Percentiles rank a stretch among this genome's conserved stretches.
Evolutionary conservation across 2,888 invertebrate genomes (phyloP).

Genomic region (Pycnomerus fuliginosus): DNA sequence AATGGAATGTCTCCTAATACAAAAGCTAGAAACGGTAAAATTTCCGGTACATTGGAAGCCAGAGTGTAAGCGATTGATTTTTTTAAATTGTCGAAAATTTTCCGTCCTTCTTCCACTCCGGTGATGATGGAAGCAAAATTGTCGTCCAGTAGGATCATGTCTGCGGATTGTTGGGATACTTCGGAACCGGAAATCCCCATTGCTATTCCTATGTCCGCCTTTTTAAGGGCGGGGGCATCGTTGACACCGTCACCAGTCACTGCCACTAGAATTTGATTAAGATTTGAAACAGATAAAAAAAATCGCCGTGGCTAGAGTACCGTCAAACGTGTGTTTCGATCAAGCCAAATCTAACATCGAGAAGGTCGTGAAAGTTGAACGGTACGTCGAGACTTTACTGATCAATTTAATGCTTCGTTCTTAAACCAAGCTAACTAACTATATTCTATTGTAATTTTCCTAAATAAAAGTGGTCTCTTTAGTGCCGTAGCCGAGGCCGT

Average conservation of each 20-base stretch:
- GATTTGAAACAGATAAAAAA: no score
- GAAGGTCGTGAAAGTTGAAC: no score
- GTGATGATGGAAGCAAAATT: conserved; percentile 86
- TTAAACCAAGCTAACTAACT: no score
- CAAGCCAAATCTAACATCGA: no score
- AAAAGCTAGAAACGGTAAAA: conserved; percentile 76
- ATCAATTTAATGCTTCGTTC: no score
- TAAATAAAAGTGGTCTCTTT: no score
- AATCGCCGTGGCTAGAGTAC: no score
- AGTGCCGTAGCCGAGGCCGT: no score
- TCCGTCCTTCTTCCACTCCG: conserved; percentile 80
- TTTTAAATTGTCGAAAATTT: conserved; percentile 83
- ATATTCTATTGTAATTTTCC: no score
- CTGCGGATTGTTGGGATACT: conserved; percentile 84
- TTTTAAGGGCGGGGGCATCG: conserved; percentile 81
- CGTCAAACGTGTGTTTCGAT: no score
- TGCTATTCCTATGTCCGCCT: conserved; percentile 79
- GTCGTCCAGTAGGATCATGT: conserved; percentile 85
- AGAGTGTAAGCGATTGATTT: conserved; percentile 83
- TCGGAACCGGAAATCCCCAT: conserved; percentile 80
- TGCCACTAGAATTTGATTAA: no score
- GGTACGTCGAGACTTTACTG: no score
- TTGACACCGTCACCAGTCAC: conserved; percentile 90
- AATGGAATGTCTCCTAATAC: conserved; percentile 73
- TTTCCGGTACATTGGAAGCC: conserved; percentile 82